Conservation (phyloP, 2,888 invertebrate species). For the Nasonovia ribisnigri region DNA sequence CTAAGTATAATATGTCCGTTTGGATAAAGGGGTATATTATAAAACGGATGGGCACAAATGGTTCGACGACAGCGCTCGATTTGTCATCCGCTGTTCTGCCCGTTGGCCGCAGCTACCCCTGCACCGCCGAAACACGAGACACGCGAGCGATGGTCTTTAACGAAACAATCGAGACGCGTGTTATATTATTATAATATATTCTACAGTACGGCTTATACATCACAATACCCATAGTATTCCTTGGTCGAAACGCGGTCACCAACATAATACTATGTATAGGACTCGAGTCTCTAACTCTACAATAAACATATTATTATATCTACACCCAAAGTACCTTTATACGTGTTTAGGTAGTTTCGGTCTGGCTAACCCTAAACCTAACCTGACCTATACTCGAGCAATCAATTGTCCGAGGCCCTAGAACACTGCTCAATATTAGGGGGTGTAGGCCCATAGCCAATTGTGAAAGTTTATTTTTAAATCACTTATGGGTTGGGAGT, state of each 20-base stretch:
- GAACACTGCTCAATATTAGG: too few relatives aligned
- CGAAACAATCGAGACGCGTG: not conserved
- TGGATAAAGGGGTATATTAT: conserved; percentile 4
- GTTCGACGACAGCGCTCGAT: conserved; percentile 41
- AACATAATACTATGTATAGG: not conserved
- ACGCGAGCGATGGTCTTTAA: conserved; percentile 3
- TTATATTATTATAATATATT: not conserved
- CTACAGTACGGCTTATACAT: not conserved
- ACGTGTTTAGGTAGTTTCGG: not conserved
- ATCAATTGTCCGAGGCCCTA: too few relatives aligned
- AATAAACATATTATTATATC: too few relatives aligned
- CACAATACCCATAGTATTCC: not conserved
- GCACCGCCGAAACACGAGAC: not conserved
- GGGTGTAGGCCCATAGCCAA: too few relatives aligned
- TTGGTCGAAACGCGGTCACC: not conserved
- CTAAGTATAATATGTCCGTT: not conserved
- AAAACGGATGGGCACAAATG: conserved; percentile 15
- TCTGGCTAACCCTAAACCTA: too few relatives aligned
- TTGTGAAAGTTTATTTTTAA: too few relatives aligned
- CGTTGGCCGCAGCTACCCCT: not conserved
- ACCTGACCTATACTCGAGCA: too few relatives aligned
- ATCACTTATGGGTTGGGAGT: too few relatives aligned
- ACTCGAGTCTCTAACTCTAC: not conserved
- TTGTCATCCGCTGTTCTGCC: conserved; percentile 6
- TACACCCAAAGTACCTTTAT: not conserved